phyloP scores from a whole-genome alignment of 1,140 invertebrate genomes.

The Solenopsis invicta region DNA sequence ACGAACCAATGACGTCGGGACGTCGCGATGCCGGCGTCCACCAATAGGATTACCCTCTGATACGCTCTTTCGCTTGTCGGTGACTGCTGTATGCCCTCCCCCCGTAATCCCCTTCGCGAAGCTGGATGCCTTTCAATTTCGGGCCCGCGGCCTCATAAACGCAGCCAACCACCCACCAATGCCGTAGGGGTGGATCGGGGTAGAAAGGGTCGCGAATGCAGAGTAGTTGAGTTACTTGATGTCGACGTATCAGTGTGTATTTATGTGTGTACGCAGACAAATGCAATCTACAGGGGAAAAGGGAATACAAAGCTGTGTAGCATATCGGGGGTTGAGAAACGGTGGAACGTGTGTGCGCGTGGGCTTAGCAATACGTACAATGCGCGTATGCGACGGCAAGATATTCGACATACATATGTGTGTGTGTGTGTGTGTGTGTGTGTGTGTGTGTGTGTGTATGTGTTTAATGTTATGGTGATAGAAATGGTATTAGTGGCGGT shows the following conservation, averaged over 20 bases:
- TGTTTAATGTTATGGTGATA: not conserved
- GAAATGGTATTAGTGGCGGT: constrained; percentile 8
- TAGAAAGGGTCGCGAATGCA: constrained; percentile 1
- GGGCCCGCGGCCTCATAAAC: constrained; percentile 75
- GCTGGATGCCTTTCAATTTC: constrained; percentile 78
- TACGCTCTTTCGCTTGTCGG: constrained; percentile 87
- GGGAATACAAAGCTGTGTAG: constrained; percentile 38
- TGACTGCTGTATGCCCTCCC: constrained; percentile 74
- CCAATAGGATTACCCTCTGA: constrained; percentile 88
- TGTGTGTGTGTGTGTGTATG: not conserved
- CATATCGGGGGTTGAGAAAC: constrained; percentile 34
- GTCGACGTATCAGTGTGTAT: not conserved
- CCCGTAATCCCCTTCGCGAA: constrained; percentile 24
- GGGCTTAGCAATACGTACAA: not conserved
- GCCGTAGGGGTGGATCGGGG: constrained; percentile 24
- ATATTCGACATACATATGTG: not conserved
- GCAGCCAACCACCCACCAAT: constrained; percentile 72
- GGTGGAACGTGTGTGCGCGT: not conserved
- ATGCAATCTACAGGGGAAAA: not conserved
- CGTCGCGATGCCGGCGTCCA: constrained; percentile 85
- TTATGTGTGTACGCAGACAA: constrained; percentile 23
- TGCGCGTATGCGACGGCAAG: not conserved
- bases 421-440: too few species aligned
- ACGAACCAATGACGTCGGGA: constrained; percentile 83
- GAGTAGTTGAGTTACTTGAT: constrained; percentile 9